Evolutionary conservation across 2,888 invertebrate species (phyloP).

Genomic region (Amphipyra berbera): DNA sequence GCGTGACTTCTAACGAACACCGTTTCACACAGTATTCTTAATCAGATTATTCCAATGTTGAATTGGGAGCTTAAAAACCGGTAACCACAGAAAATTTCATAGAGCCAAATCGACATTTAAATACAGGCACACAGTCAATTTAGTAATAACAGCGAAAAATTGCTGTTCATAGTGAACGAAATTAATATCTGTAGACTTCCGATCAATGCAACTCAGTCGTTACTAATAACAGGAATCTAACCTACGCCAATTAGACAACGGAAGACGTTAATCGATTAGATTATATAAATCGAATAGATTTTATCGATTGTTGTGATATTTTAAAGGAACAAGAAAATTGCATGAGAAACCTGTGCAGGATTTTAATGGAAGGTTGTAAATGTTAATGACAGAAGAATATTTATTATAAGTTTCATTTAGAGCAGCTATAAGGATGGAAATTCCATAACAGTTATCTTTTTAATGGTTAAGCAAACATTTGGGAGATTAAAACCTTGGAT

Average conservation of each 20-base stretch:
- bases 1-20: too few species aligned
- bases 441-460: too few species aligned
- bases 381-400: background rate
- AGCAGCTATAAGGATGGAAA: background rate
- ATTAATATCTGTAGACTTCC: conserved; percentile 48
- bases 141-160: conserved; percentile 34
- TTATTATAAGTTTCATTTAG: conserved; percentile 1
- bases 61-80: background rate
- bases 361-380: background rate
- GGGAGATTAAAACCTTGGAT: too few species aligned
- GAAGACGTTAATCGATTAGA: conserved; percentile 42
- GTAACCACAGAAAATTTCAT: conserved; percentile 15
- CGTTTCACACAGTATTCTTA: background rate
- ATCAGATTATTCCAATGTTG: too few species aligned
- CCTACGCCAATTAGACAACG: conserved; percentile 32
- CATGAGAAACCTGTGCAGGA: conserved; percentile 10
- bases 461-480: background rate
- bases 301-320: conserved; percentile 23
- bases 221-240: conserved; percentile 45
- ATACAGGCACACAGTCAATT: conserved; percentile 20
- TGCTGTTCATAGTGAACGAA: conserved; percentile 36
- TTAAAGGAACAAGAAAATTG: conserved; percentile 15
- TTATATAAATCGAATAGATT: conserved; percentile 20
- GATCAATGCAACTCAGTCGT: conserved; percentile 44
- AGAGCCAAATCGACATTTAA: conserved; percentile 19